Evolutionary conservation across 2,888 invertebrate genomes (phyloP), one percentile per base, ranked within the genome.

Genomic region (Drosophila prostipennis): DNA sequence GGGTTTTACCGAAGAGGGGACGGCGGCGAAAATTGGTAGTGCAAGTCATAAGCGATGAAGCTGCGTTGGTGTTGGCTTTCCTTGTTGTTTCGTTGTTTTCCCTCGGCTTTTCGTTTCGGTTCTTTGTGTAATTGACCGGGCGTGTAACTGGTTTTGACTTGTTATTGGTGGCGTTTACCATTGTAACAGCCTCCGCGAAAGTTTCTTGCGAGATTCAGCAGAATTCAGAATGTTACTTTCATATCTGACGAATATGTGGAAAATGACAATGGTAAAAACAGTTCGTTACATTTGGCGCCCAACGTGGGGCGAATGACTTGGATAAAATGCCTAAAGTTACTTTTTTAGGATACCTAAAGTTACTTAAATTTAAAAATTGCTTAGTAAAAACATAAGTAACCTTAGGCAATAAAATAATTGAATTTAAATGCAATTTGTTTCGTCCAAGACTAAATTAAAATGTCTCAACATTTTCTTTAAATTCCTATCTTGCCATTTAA

Each of bases 81-180:
- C 29, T 43, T 65, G 58, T 48, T 77, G 63, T 65, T 32, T 48
- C 48, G 34, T 7, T 48, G 39, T 36, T 64, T 54, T 49, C 19
- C 49, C 42, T 49, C 19, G 11, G 26, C 11, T 56, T 61, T 51
- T 39, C 43, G 39, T 26, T 61, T 70, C 46, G 75, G 64, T 77
- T 80, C 79, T 78, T 71, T 81, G 80, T 81, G 85, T 79, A 81
- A 81, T 81, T 81, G 85, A 84, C 82, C 85, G 74, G 85, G 82
- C 82, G 72, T 82, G 80, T 85, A 82, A 82, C 85, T 82, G 81
- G 81, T 82, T 82, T 82, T 74, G 65, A 77, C 73, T 76, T 76
- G 76, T 78, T 79, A 70, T 61, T 70, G 51, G 48, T 48, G 46
- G 60, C 40, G 43, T 14, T 42, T 71, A 40, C 37, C 39, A 46